Evolutionary conservation across 2,113 vertebrate species (phyloP), one percentile per base, ranked within the genome.

Genomic region (Pachypanchax playfairii): DNA sequence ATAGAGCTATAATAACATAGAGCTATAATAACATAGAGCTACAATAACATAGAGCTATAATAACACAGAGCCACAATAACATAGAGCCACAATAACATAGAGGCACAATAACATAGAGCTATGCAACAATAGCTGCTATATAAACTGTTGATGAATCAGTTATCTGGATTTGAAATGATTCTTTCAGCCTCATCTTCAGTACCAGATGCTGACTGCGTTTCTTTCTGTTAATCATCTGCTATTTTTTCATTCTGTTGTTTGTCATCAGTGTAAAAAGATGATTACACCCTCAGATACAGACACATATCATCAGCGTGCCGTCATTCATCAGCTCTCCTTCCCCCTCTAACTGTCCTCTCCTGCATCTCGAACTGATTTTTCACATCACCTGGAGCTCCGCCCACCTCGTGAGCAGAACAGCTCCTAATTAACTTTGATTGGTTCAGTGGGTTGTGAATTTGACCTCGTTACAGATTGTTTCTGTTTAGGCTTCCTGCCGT

Each of bases 391-490:
- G 28, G 10, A 33, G n/a, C 49, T 51, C 49, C 49, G n/a, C 49
- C 49, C 29, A 33, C 49, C 28, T 50, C 26, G 5, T 29, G 17
- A 29, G 48, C 13, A 18, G 7, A n/a, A 18, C 17, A 18, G 17
- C 48, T 51, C 15, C 49, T 33, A 51, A 51, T 51, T 51, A 51
- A 29, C 17, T 47, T 13, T 29, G 26, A 49, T 28, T 49, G 24
- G 46, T 9, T 26, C 46, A 49, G 25, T 28, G 25, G 15, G 25
- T 3, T 28, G 47, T 28, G 24, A 6, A 6, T 29, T 18, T 33
- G 15, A 17, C 15, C 6, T n/a, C 6, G 14, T 0, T 17, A 15
- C n/a, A n/a, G n/a, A n/a, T n/a, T n/a, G n/a, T 44, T 5, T 24
- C 21, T 21, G 9, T 5, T 22, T 17, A n/a, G 38, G 38, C 17